Evolutionary conservation across 1,140 invertebrate species (phyloP), one percentile per base, ranked within the genome.

Genomic region (Protaetia brevitarsis): DNA sequence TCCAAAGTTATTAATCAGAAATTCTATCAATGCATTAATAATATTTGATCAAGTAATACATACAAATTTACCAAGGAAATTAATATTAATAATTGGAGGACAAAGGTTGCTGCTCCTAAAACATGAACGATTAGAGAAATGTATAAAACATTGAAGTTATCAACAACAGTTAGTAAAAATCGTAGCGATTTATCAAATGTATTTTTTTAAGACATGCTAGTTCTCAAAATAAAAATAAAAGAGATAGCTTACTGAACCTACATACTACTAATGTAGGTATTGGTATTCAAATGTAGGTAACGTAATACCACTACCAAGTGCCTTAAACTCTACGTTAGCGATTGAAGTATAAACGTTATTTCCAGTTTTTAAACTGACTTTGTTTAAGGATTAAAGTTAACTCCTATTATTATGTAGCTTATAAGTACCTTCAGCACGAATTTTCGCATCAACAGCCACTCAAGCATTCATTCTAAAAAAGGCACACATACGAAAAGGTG

Each of bases 231-330:
- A 59, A 29, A 23, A 29, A 29, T n/a, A n/a, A 51, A 59, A 59
- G 2, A 59, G 13, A 59, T 28, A 59, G 26, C 29, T 21, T 59
- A 23, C 41, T 27, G 26, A 11, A 62, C 60, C 51, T 65, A 57
- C 29, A 65, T 56, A 65, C 45, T 65, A 65, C 63, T 36, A 65
- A 27, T 31, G 56, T 58, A 71, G 71, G 82, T 84, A 85, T 85
- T 86, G 84, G 84, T 86, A 86, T 86, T 86, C 84, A 86, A 86
- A 85, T 86, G 84, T 83, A 79, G 79, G 21, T 23, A 30, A 37
- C 64, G 65, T 76, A 56, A 59, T 59, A 28, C 16, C 51, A 56
- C 26, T 56, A 76, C 72, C 76, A 77, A 74, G 36, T 63, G 65
- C 34, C 41, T 51, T 51, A 51, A n/a, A 51, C 11, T 51, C 41